Evolutionary conservation across 2,888 invertebrate species (phyloP).

Genomic region (Sinhomidia bicolor): DNA sequence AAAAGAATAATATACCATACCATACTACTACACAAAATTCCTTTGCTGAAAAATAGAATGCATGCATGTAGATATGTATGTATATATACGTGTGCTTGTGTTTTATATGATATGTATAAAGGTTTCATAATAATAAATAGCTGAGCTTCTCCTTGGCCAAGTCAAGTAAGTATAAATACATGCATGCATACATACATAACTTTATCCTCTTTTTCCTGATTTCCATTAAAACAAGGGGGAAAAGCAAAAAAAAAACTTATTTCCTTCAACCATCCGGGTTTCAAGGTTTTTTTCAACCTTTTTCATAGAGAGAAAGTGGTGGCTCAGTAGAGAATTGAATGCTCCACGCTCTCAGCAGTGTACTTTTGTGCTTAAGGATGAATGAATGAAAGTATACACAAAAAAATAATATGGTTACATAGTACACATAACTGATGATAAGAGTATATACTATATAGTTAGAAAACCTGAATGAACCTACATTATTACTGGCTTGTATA

Average conservation of each 20-base stretch:
- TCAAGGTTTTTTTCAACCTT: slow-evolving; percentile 50
- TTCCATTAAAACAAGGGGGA: slow-evolving; percentile 34
- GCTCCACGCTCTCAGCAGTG: too few relatives aligned
- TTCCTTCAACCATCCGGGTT: slow-evolving; percentile 35
- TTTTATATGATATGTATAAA: neutral
- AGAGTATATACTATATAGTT: too few relatives aligned
- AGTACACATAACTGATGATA: too few relatives aligned
- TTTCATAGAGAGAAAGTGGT: neutral
- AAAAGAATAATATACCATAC: too few relatives aligned
- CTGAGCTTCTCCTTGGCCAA: neutral
- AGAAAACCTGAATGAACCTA: slow-evolving; percentile 23
- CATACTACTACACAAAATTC: neutral
- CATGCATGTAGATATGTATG: neutral
- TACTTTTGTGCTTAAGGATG: neutral
- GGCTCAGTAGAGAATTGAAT: neutral
- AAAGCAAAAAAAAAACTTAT: slow-evolving; percentile 26
- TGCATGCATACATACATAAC: neutral
- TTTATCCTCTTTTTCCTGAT: neutral
- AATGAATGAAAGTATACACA: neutral
- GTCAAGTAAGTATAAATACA: neutral
- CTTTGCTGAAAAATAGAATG: neutral
- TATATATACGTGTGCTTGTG: neutral
- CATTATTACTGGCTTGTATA: too few relatives aligned
- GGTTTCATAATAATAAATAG: neutral
- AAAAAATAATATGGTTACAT: too few relatives aligned